Conservation (phyloP, 2,888 invertebrate genomes). For the Limenitis camilla region DNA sequence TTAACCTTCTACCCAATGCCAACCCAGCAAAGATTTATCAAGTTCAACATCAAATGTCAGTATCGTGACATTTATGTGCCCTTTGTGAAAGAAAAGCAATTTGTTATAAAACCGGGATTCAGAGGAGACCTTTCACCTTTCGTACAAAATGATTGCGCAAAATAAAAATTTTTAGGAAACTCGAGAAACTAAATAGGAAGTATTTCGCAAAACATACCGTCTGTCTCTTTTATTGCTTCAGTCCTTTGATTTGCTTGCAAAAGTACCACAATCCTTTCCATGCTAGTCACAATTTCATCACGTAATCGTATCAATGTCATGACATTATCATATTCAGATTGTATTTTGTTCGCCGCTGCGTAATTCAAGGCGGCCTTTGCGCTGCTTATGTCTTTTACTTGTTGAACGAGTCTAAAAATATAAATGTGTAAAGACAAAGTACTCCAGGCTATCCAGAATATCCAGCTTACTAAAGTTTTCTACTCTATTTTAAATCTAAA, state of each 20-base stretch:
- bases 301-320: constrained; percentile 84
- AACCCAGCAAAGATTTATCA: no score
- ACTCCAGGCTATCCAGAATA: no score
- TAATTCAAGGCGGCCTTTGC: constrained; percentile 61
- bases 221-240: constrained; percentile 19
- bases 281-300: constrained; percentile 83
- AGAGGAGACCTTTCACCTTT: no score
- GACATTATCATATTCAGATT: constrained; percentile 87
- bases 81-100: no score
- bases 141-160: no score
- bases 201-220: constrained; percentile 14
- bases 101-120: no score
- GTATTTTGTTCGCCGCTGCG: constrained; percentile 83
- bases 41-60: no score
- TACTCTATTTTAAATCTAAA: no score
- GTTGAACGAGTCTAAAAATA: constrained; percentile 80
- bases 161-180: no score
- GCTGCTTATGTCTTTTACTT: constrained; percentile 84
- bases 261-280: constrained; percentile 82
- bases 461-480: no score
- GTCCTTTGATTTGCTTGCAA: constrained; percentile 77
- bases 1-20: no score
- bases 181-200: neutral
- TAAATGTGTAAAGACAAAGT: neutral
- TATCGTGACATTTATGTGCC: no score